Percentiles rank a stretch among this genome's conserved stretches.
phyloP scores from a whole-genome alignment of 2,113 vertebrate genomes.

The Coryphaenoides rupestris region DNA sequence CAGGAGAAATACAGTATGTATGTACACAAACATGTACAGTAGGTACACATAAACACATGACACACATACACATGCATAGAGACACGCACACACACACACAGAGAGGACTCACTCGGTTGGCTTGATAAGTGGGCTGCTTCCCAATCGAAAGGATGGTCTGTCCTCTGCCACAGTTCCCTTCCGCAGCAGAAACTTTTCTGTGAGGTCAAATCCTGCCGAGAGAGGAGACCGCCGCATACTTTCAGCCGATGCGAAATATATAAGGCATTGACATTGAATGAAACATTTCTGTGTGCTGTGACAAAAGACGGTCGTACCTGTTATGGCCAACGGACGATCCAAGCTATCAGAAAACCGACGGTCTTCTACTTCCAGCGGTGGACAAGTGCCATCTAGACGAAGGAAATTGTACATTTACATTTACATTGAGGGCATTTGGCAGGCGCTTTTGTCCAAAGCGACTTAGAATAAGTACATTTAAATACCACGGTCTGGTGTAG shows the following conservation, averaged over 20 bases:
- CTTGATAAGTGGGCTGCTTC: slow-evolving; percentile 84
- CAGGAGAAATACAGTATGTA: too few relatives aligned
- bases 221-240: slow-evolving; percentile 15
- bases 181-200: slow-evolving; percentile 85
- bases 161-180: slow-evolving; percentile 78
- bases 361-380: slow-evolving; percentile 72
- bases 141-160: slow-evolving; percentile 83
- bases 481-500: too few relatives aligned
- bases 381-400: slow-evolving; percentile 72
- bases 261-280: too few relatives aligned
- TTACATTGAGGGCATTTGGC: too few relatives aligned
- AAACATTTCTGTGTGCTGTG: too few relatives aligned
- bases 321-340: slow-evolving; percentile 67
- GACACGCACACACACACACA: too few relatives aligned
- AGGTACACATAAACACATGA: too few relatives aligned
- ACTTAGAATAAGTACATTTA: too few relatives aligned
- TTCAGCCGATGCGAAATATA: too few relatives aligned
- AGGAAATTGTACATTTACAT: too few relatives aligned
- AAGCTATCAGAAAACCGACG: slow-evolving; percentile 65
- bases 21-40: too few relatives aligned
- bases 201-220: slow-evolving; percentile 88
- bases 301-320: slow-evolving; percentile 72
- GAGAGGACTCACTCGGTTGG: slow-evolving; percentile 80
- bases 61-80: not conserved
- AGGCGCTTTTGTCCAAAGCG: too few relatives aligned